Evolutionary conservation across 2,113 vertebrate species (phyloP).

Genomic region (Nycticorax nycticorax): DNA sequence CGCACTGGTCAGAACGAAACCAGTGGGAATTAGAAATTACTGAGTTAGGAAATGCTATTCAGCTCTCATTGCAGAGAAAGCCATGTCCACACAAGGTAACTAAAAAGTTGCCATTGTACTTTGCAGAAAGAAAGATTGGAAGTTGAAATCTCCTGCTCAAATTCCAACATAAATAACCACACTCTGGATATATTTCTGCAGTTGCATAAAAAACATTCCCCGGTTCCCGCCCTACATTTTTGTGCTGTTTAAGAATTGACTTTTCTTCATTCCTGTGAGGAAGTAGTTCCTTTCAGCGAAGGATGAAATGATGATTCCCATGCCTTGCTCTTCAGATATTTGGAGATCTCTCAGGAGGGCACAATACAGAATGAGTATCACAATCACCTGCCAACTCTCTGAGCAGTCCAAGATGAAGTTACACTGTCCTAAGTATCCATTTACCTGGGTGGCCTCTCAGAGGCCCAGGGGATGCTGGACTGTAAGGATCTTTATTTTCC

Average conservation of each 20-base stretch:
- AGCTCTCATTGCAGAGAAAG: not conserved
- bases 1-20: not conserved
- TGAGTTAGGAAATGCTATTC: not conserved
- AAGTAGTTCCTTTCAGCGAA: not conserved
- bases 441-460: not conserved
- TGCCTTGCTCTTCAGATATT: not conserved
- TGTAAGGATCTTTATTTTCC: not conserved
- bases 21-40: not conserved
- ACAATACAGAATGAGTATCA: not conserved
- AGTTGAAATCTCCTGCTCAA: not conserved
- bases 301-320: not conserved
- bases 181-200: not conserved
- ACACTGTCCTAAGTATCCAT: not conserved
- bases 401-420: not conserved
- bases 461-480: not conserved
- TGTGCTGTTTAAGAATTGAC: not conserved
- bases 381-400: not conserved
- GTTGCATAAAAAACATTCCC: not conserved
- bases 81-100: not conserved
- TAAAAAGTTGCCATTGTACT: not conserved
- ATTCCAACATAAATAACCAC: not conserved
- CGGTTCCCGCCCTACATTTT: not conserved
- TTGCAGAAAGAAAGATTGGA: not conserved
- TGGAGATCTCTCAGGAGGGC: not conserved
- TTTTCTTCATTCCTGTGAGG: not conserved